Evolutionary conservation across 2,888 invertebrate genomes (phyloP).

Genomic region (Watsonalla binaria): DNA sequence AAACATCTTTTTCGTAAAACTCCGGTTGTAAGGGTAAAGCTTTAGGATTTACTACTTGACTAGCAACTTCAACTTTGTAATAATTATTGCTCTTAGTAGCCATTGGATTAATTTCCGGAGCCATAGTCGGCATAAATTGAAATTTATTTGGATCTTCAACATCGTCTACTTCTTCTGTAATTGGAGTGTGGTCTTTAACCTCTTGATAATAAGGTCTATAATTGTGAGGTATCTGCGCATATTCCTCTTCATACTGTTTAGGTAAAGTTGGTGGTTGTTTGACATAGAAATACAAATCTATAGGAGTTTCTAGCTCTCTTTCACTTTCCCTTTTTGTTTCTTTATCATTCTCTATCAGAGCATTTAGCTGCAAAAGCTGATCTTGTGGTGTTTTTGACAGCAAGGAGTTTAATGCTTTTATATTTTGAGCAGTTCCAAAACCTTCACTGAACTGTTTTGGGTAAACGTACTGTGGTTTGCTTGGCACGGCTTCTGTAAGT

Average conservation of each 20-base stretch:
- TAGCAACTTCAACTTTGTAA: constrained; percentile 54
- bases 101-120: constrained; percentile 30
- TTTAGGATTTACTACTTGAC: constrained; percentile 36
- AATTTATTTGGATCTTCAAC: constrained; percentile 51
- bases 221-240: constrained; percentile 34
- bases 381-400: constrained; percentile 67
- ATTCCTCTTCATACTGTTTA: constrained; percentile 36
- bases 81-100: constrained; percentile 47
- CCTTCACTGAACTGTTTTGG: constrained; percentile 54
- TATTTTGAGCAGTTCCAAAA: constrained; percentile 57
- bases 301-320: constrained; percentile 43
- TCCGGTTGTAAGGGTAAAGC: constrained; percentile 24
- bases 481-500: constrained; percentile 48
- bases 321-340: constrained; percentile 11
- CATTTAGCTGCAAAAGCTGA: constrained; percentile 70
- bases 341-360: constrained; percentile 47
- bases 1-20: constrained; percentile 21
- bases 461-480: constrained; percentile 44
- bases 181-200: constrained; percentile 59
- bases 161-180: constrained; percentile 65
- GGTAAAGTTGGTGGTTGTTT: constrained; percentile 40
- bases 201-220: constrained; percentile 38
- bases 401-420: constrained; percentile 63
- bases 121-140: constrained; percentile 15
- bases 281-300: constrained; percentile 57